phyloP scores from a whole-genome alignment of 2,888 invertebrate genomes.

The Drosophila greeni region DNA sequence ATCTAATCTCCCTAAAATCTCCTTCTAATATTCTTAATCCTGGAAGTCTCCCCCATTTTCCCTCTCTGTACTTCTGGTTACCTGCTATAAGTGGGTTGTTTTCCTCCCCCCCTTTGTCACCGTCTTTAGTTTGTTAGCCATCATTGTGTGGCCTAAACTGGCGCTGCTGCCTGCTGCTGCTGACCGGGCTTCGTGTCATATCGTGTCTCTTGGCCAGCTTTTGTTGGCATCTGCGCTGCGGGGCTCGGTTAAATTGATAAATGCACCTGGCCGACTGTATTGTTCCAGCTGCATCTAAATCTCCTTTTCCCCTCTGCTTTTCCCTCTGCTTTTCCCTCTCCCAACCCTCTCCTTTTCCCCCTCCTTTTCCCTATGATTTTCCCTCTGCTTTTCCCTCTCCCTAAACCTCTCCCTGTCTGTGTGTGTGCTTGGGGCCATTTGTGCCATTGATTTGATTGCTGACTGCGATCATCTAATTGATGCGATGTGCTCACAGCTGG shows the following conservation, averaged over 20 bases:
- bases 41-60: too few species aligned
- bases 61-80: constrained; percentile 1
- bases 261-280: constrained; percentile 50
- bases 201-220: constrained; percentile 54
- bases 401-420: too few species aligned
- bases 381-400: not conserved
- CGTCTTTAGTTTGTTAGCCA: constrained; percentile 62
- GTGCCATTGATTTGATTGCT: constrained; percentile 40
- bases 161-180: constrained; percentile 14
- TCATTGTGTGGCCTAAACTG: constrained; percentile 53
- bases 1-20: too few species aligned
- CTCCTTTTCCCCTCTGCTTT: too few species aligned
- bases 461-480: constrained; percentile 36
- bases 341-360: not conserved
- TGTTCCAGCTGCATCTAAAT: too few species aligned
- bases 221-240: constrained; percentile 61
- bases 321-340: not conserved
- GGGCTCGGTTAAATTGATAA: constrained; percentile 68
- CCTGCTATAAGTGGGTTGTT: constrained; percentile 17
- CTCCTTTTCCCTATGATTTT: not conserved
- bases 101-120: constrained; percentile 20
- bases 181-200: constrained; percentile 51
- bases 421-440: constrained; percentile 27
- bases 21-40: too few species aligned
- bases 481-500: constrained; percentile 25